Evolutionary conservation across 2,113 vertebrate genomes (phyloP), one percentile per base, ranked within the genome.

Genomic region (Phalacrocorax aristotelis): DNA sequence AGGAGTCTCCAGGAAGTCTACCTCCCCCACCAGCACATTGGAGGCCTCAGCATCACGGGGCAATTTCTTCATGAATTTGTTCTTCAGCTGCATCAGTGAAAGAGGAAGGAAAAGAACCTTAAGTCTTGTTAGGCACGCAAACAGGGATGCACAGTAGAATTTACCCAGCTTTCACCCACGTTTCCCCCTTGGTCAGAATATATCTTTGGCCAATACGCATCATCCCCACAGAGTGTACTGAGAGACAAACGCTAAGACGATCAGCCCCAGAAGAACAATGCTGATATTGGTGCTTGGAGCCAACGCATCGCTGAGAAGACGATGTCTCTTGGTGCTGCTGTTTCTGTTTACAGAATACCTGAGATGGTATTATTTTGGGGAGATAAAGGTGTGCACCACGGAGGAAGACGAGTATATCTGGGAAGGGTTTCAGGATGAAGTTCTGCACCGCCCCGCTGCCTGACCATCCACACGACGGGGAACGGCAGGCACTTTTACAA

Each of bases 31-130:
- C 84, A 99, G 98, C 75, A 99, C 99, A 0, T 99, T 99, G 96
- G 99, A 99, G 84, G 99, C 99, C 97, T 99, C 99, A 0, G 99
- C 99, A 9, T 99, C 99, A 79, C 99, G 99, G 17, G 99, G 99
- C 95, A 99, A 95, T 51, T 99, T 99, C 98, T 99, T 99, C 99
- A 99, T 99, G 97, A 99, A 99, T 95, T 99, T 99, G 93, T 99
- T 99, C 98, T 99, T 99, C 95, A 99, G 97, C 99, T 99, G 86
- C 57, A 77, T 40, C 32, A 13, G 95, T 25, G 93, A 94, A 83
- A 95, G 49, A 96, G 38, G 74, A 82, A 38, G 36, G 48, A 71
- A 49, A 87, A 72, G 25, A 40, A 85, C 82, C 62, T 29, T 15
- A 74, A 40, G 30, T 29, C 15, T 70, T 0, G 1, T 23, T 42